phyloP scores from a whole-genome alignment of 2,797 vertebrate species.

The Syncerus caffer region DNA sequence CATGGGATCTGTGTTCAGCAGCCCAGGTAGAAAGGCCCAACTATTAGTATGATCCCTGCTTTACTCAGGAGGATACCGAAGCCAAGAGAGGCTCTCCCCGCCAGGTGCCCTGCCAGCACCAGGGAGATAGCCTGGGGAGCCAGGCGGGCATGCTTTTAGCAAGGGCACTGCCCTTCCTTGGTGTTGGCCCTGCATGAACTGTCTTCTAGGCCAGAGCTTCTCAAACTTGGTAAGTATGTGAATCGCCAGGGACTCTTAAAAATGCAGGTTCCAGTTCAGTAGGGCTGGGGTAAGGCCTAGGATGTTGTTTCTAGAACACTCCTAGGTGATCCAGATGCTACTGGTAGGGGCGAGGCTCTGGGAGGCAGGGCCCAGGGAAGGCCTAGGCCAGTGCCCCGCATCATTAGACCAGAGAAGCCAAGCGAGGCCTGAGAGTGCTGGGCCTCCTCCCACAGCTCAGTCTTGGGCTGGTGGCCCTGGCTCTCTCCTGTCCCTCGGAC shows the following conservation, averaged over 20 bases:
- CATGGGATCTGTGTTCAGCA: background rate
- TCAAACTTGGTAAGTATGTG: background rate
- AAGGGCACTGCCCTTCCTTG: too few relatives aligned
- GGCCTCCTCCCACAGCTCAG: background rate
- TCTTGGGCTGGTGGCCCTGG: background rate
- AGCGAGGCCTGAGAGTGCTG: too few relatives aligned
- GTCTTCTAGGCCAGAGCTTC: background rate
- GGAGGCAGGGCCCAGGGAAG: background rate
- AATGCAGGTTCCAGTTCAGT: background rate
- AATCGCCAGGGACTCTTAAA: background rate
- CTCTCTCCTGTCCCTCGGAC: background rate
- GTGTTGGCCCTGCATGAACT: accelerated
- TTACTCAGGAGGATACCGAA: background rate
- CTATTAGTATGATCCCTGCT: background rate
- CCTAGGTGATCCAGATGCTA: background rate
- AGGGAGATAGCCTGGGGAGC: too few relatives aligned
- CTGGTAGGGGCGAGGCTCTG: background rate
- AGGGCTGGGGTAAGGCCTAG: background rate
- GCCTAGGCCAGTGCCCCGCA: background rate
- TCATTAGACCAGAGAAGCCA: background rate
- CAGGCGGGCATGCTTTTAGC: accelerated
- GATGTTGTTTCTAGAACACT: background rate
- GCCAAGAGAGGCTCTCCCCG: background rate
- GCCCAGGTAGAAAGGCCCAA: background rate
- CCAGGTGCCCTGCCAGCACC: background rate